Percentiles rank a stretch among this genome's conserved stretches.
These are phyloP conservation scores for Heliocidaris tuberculata DNA, from an alignment of 35 echinoderm and acorn worm species.

Conservation along the genomic window DNA sequence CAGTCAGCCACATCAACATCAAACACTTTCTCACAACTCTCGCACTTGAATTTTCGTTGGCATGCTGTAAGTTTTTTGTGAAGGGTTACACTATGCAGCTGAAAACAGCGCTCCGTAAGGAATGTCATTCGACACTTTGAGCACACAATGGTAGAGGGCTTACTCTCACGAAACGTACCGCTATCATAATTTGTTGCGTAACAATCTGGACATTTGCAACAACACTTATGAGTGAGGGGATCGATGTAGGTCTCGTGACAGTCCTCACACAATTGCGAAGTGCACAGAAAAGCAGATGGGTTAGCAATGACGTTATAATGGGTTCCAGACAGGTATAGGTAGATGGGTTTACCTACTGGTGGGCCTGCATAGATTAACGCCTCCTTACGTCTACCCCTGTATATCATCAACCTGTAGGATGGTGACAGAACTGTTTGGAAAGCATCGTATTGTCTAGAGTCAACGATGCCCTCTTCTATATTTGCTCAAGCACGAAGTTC, in stretches of 20 bases:
- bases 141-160: background rate
- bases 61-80: background rate
- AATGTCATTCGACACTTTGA: background rate
- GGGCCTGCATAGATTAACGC: slow-evolving; percentile 19
- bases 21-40: background rate
- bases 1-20: background rate
- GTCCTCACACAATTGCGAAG: background rate
- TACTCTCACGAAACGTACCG: background rate
- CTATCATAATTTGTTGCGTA: background rate
- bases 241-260: background rate
- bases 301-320: slow-evolving; percentile 6
- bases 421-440: background rate
- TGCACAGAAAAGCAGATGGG: background rate
- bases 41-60: background rate
- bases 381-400: background rate
- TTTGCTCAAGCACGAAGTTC: background rate
- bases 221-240: background rate
- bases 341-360: background rate
- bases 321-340: background rate
- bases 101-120: background rate
- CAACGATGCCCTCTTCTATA: background rate
- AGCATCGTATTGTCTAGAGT: background rate
- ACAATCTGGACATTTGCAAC: background rate
- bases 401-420: background rate
- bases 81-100: background rate